Conservation (phyloP, 1,140 invertebrate genomes). For the Apis florea region DNA sequence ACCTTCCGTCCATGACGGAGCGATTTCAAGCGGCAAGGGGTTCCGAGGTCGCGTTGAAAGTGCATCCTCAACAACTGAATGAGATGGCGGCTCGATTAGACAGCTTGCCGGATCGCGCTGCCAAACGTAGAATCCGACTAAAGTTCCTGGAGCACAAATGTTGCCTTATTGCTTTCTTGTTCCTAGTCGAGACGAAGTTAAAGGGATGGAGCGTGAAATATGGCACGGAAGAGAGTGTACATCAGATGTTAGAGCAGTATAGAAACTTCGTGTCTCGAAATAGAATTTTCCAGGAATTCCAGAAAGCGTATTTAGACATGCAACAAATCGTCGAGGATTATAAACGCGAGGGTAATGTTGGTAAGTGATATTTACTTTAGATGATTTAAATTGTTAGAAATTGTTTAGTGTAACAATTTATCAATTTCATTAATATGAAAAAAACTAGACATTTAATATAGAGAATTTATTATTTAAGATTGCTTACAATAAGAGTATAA, state of each 20-base stretch:
- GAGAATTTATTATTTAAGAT: no score
- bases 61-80: constrained; percentile 89
- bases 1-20: constrained; percentile 87
- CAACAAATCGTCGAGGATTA: constrained; percentile 95
- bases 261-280: constrained; percentile 94
- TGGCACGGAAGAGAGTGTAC: constrained; percentile 90
- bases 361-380: constrained; percentile 75
- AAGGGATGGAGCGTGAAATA: constrained; percentile 94
- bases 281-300: constrained; percentile 96
- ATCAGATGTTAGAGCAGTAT: constrained; percentile 92
- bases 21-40: constrained; percentile 87
- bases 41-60: constrained; percentile 82
- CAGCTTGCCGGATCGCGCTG: constrained; percentile 85
- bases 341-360: constrained; percentile 91
- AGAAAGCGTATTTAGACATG: constrained; percentile 94
- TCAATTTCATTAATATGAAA: no score
- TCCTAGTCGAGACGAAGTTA: constrained; percentile 93
- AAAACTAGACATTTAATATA: no score
- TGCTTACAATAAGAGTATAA: no score
- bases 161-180: constrained; percentile 94
- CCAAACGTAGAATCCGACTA: constrained; percentile 88
- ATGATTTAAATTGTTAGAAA: background rate
- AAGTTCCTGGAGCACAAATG: constrained; percentile 96
- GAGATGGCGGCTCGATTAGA: constrained; percentile 89
- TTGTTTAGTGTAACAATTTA: no score